These are phyloP conservation scores for Patiria pectinifera DNA, from an alignment of 53 echinoderm and acorn worm genomes.

Conservation along the genomic window DNA sequence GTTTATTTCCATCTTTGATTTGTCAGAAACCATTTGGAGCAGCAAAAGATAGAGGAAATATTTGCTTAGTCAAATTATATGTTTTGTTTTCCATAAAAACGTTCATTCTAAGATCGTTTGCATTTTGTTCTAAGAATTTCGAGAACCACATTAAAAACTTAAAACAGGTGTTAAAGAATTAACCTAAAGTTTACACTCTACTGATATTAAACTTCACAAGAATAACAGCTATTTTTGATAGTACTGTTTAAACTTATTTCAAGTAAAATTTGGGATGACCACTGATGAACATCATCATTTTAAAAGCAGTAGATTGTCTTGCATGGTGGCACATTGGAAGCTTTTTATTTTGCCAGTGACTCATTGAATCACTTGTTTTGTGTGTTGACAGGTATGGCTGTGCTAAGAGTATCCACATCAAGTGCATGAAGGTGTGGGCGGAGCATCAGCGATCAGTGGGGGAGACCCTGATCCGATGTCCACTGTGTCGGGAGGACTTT, in stretches of 20 bases:
- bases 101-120: no score
- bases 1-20: constrained; percentile 42
- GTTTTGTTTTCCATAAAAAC: no score
- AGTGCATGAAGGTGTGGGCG: constrained; percentile 99
- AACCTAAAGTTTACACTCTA: background rate
- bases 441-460: constrained; percentile 97
- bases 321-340: no score
- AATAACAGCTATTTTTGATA: no score
- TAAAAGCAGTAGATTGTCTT: background rate
- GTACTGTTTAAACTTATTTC: no score
- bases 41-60: no score
- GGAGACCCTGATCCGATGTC: constrained; percentile 82
- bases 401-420: constrained; percentile 97
- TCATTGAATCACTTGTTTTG: no score
- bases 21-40: no score
- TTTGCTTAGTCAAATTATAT: no score
- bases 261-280: background rate
- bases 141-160: background rate
- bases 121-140: no score
- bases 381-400: constrained; percentile 80
- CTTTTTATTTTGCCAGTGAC: no score
- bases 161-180: background rate
- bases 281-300: background rate
- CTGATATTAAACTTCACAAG: no score
- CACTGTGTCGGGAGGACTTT: constrained; percentile 91